Evolutionary conservation across 2,797 vertebrate genomes (phyloP).

Genomic region (Gastrophryne carolinensis): DNA sequence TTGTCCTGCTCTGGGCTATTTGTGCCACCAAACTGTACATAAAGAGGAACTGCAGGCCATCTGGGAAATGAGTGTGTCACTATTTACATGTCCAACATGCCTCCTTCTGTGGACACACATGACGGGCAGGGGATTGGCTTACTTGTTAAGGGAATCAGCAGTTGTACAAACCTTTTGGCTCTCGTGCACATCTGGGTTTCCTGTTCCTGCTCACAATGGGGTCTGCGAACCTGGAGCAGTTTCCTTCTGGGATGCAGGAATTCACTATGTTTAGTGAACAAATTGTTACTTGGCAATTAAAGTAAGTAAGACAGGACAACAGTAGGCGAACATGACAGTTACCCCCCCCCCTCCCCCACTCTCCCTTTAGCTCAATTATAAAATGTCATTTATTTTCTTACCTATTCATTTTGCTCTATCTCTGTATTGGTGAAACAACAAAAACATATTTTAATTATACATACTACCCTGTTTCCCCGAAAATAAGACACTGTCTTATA

Average conservation of each 20-base stretch:
- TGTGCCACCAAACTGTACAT: background rate
- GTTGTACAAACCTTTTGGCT: constrained; percentile 26
- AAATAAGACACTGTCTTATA: no score
- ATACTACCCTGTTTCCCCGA: no score
- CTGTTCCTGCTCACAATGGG: background rate
- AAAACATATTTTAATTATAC: no score
- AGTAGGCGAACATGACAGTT: no score
- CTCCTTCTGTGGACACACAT: background rate
- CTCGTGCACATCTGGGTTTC: constrained; percentile 14
- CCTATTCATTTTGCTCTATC: no score
- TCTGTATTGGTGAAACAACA: no score
- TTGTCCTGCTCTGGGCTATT: background rate
- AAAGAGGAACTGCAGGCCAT: background rate
- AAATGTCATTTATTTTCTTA: no score
- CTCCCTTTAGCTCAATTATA: no score
- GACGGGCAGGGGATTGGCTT: background rate
- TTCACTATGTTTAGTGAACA: no score
- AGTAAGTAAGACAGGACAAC: no score
- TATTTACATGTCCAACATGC: constrained; percentile 3
- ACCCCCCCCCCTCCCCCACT: no score
- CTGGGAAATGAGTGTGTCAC: background rate
- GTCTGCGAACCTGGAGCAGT: constrained; percentile 2
- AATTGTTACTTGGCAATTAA: no score
- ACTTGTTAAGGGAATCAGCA: constrained; percentile 1
- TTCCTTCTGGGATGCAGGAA: constrained; percentile 8